A percentile compares a stretch with the other conserved stretches of the same genome.
phyloP scores from a whole-genome alignment of 2,888 invertebrate genomes.

The Furcula furcula region DNA sequence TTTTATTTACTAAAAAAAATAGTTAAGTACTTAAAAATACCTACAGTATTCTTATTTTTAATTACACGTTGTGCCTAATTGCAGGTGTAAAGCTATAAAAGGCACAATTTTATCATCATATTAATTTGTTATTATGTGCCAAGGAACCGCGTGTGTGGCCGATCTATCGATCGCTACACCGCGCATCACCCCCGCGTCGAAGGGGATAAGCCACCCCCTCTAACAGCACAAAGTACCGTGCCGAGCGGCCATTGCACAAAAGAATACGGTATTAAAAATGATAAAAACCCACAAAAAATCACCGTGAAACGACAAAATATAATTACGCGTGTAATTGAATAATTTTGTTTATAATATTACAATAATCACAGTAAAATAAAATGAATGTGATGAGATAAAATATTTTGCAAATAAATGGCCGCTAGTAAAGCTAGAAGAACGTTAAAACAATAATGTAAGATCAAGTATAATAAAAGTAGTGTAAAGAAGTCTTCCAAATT shows the following conservation, averaged over 20 bases:
- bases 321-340: slow-evolving; percentile 7
- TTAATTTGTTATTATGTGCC: slow-evolving; percentile 21
- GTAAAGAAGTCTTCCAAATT: slow-evolving; percentile 76
- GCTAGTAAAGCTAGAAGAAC: slow-evolving; percentile 38
- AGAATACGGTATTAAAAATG: slow-evolving; percentile 55
- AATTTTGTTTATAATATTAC: slow-evolving; percentile 7
- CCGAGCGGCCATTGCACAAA: slow-evolving; percentile 56
- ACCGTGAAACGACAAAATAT: slow-evolving; percentile 23
- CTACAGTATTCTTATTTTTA: too few species aligned
- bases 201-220: slow-evolving; percentile 33
- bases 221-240: slow-evolving; percentile 33
- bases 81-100: slow-evolving; percentile 13
- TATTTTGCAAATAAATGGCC: slow-evolving; percentile 50
- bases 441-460: slow-evolving; percentile 49
- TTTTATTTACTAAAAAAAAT: too few species aligned
- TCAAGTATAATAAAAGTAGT: slow-evolving; percentile 42
- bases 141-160: slow-evolving; percentile 25
- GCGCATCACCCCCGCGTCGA: slow-evolving; percentile 62
- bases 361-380: slow-evolving; percentile 14
- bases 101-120: slow-evolving; percentile 8
- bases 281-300: slow-evolving; percentile 40
- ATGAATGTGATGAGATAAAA: slow-evolving; percentile 27
- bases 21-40: too few species aligned
- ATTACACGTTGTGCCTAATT: too few species aligned
- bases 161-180: slow-evolving; percentile 60